Base-by-base conservation (phyloP, 2,113 vertebrate species). In the Oxyruncus cristatus region DNA sequence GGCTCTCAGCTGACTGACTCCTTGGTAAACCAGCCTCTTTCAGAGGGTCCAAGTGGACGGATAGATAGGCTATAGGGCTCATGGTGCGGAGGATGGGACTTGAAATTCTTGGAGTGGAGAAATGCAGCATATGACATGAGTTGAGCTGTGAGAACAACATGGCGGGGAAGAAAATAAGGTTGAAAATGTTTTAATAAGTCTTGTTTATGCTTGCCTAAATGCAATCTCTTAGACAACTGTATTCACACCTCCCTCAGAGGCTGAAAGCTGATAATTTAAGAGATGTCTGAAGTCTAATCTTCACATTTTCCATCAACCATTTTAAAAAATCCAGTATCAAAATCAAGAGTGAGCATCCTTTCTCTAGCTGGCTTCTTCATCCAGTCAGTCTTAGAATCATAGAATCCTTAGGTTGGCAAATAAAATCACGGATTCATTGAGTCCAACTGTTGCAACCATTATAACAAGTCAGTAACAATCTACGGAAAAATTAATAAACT, bases 71-170 rank as follows among this genome's bases (percentile, higher is more conserved):
- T 98, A 98, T 97, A 96, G 99, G 99, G 97, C 97, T 99, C 95
- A 98, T 98, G 96, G 98, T 98, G 96, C 98, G 97, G 95, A 99
- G 98, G 68, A 98, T 85, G 97, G 98, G 98, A 92, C 98, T 98
- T 97, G 96, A 98, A 80, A 98, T 98, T 98, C 98, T 98, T 92
- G 97, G 97, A 97, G 92, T 97, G 94, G 99, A 98, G 56, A 98
- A 98, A 97, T 99, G 98, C 97, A 98, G 98, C 67, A 98, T 98
- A 96, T 98, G 99, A 98, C 98, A 99, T 98, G 98, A 98, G 97
- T 97, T 98, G 97, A 98, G 97, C 99, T 99, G 98, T 98, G 97
- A 98, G 98, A 98, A 97, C 90, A 96, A 97, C 80, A 98, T 75
- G 97, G 88, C 4, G 2, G 68, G 97, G 94, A 93, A 97, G 89